Conservation (phyloP, 2,888 invertebrate species). For the Tetanocera ferruginea region DNA sequence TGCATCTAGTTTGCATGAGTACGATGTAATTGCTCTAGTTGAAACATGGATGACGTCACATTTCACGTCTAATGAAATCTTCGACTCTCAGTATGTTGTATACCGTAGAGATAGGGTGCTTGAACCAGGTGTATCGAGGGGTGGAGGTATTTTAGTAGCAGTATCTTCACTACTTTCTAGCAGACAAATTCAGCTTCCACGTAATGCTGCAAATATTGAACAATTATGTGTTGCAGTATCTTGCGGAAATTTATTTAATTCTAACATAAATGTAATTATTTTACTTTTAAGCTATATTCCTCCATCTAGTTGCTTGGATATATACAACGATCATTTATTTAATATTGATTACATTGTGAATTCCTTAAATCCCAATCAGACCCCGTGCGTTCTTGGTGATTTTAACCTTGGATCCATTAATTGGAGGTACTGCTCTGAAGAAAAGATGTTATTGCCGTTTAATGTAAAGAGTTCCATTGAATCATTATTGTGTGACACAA, state of each 20-base stretch:
- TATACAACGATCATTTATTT: constrained; percentile 2
- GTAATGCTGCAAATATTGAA: neutral
- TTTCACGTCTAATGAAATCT: neutral
- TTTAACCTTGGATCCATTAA: no score
- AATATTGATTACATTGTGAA: neutral
- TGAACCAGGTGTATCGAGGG: no score
- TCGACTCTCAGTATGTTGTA: neutral
- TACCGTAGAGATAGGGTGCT: no score
- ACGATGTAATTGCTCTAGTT: neutral
- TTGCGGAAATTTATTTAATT: neutral
- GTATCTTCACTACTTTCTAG: neutral
- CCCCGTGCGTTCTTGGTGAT: neutral
- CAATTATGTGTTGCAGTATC: neutral
- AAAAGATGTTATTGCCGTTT: neutral
- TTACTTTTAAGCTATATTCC: constrained; percentile 2
- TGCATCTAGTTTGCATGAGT: constrained; percentile 4
- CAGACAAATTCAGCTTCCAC: neutral
- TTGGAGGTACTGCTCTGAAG: neutral
- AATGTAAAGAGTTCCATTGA: neutral
- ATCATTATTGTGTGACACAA: neutral
- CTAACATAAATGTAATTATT: neutral
- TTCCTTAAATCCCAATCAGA: neutral
- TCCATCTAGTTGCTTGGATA: neutral
- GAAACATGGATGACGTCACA: neutral
- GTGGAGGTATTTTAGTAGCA: no score